A percentile compares a stretch with the other conserved stretches of the same genome.
Conservation (phyloP, 92 coral and sea anemone species). For the Virgularia gustaviana region DNA sequence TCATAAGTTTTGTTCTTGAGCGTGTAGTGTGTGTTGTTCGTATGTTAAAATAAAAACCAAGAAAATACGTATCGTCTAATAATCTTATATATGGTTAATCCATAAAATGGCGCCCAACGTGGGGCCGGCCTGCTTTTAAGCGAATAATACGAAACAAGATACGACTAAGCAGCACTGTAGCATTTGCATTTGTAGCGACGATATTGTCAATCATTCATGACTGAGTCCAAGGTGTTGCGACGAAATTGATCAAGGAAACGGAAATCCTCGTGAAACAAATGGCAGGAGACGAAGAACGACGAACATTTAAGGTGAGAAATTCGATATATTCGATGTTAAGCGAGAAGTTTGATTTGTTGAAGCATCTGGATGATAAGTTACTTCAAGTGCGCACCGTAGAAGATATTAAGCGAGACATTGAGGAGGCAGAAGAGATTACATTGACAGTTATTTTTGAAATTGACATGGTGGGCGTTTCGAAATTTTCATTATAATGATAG, state of each 20-base stretch:
- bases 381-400: slow-evolving; percentile 31
- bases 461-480: too few relatives aligned
- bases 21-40: too few relatives aligned
- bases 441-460: too few relatives aligned
- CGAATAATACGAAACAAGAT: too few relatives aligned
- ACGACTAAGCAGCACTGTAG: too few relatives aligned
- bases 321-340: slow-evolving; percentile 25
- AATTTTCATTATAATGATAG: too few relatives aligned
- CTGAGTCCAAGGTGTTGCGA: slow-evolving; percentile 55
- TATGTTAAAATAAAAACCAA: too few relatives aligned
- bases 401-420: slow-evolving; percentile 25
- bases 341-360: slow-evolving; percentile 7
- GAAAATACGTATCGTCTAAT: too few relatives aligned
- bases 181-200: too few relatives aligned
- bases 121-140: slow-evolving; percentile 12
- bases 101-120: slow-evolving; percentile 38
- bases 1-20: too few relatives aligned
- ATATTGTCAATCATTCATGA: slow-evolving; percentile 43
- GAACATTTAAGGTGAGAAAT: slow-evolving; percentile 26
- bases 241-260: slow-evolving; percentile 52
- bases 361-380: slow-evolving; percentile 28
- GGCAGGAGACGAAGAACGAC: neutral
- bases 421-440: slow-evolving; percentile 26
- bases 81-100: too few relatives aligned
- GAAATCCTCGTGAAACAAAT: slow-evolving; percentile 39